Percentiles rank a stretch among this genome's conserved stretches.
These are phyloP conservation scores for Cataglyphis livida DNA, from an alignment of 2,888 invertebrate genomes.

Conservation along the genomic window DNA sequence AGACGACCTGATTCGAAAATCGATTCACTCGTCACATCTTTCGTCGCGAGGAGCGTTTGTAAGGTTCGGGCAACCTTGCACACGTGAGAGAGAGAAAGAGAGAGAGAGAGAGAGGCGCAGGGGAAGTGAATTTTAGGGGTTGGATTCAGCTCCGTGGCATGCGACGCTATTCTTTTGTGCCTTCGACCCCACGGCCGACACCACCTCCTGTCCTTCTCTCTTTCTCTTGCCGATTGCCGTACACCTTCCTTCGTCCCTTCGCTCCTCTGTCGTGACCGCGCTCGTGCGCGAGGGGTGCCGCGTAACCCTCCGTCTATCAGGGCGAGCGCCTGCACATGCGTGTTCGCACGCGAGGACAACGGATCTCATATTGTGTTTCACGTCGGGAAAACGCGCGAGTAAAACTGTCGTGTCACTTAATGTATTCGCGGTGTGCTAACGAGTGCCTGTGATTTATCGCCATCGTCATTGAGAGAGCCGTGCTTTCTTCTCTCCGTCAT, in stretches of 20 bases:
- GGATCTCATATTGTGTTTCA: conserved; percentile 72
- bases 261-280: conserved; percentile 66
- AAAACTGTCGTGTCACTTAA: conserved; percentile 46
- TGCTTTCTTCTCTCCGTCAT: not conserved
- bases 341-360: conserved; percentile 69
- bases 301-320: conserved; percentile 79
- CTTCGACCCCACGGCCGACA: conserved; percentile 78
- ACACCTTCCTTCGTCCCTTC: conserved; percentile 63
- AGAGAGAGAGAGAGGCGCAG: conserved; percentile 66
- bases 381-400: conserved; percentile 41
- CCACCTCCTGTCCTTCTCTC: conserved; percentile 51
- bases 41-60: conserved; percentile 49
- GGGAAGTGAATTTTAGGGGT: conserved; percentile 80
- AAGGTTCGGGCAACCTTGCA: conserved; percentile 80
- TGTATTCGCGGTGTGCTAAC: conserved; percentile 50
- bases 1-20: conserved; percentile 28
- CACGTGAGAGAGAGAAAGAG: conserved; percentile 59
- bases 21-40: conserved; percentile 49
- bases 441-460: conserved; percentile 54
- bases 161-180: conserved; percentile 85
- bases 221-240: conserved; percentile 45
- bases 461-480: not conserved
- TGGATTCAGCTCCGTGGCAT: conserved; percentile 81
- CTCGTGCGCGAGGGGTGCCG: conserved; percentile 81
- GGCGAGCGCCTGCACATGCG: conserved; percentile 79